Conservation (phyloP, 2,113 vertebrate species). For the Lampris incognitus region DNA sequence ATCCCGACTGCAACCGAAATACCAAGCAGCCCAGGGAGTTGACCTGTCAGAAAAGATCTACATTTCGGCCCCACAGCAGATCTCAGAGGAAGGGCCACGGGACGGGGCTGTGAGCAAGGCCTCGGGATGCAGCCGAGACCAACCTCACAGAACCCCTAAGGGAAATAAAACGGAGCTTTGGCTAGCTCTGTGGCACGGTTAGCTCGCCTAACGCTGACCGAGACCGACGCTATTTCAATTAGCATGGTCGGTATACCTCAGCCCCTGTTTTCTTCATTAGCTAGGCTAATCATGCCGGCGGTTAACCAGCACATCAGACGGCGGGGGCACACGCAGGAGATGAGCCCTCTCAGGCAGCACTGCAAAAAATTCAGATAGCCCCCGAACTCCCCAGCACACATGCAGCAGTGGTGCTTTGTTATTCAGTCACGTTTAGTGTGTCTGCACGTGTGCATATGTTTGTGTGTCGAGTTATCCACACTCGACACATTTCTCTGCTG, state of each 20-base stretch:
- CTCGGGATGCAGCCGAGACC: slow-evolving; percentile 14
- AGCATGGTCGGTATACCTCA: slow-evolving; percentile 1
- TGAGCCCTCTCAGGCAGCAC: slow-evolving; percentile 1
- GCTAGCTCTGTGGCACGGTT: background rate
- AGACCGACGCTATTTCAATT: slow-evolving; percentile 44
- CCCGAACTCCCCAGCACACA: background rate
- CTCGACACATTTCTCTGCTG: background rate
- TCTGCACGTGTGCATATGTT: background rate
- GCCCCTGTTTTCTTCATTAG: slow-evolving; percentile 24
- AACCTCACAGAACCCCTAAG: slow-evolving; percentile 11
- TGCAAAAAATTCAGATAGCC: slow-evolving; percentile 2
- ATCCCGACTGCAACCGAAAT: slow-evolving; percentile 3
- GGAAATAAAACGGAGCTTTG: slow-evolving; percentile 20
- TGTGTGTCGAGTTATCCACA: background rate
- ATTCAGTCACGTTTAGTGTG: background rate
- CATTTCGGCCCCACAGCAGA: background rate
- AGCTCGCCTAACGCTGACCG: slow-evolving; percentile 34
- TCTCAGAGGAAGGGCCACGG: background rate
- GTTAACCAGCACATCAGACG: slow-evolving; percentile 23
- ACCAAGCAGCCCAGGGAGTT: slow-evolving; percentile 6
- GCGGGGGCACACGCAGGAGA: background rate
- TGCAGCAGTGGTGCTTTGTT: background rate
- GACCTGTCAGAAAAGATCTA: slow-evolving; percentile 15
- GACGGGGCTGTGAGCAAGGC: background rate
- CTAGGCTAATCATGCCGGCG: slow-evolving; percentile 15